A percentile compares a stretch with the other conserved stretches of the same genome.
Evolutionary conservation across 2,888 invertebrate genomes (phyloP).

Genomic region (Pachydiplax longipennis): DNA sequence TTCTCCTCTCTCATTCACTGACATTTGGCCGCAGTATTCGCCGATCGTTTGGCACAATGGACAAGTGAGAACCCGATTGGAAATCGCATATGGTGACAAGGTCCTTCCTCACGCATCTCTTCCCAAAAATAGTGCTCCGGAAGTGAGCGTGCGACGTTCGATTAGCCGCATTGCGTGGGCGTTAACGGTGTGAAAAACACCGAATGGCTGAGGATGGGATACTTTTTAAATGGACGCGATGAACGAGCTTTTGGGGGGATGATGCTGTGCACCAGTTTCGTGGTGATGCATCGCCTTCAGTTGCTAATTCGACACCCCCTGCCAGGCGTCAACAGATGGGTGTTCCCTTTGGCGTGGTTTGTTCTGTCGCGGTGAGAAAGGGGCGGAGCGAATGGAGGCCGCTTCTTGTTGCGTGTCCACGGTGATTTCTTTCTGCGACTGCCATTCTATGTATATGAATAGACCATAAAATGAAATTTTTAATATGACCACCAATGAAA

Average conservation of each 20-base stretch:
- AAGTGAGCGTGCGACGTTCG: neutral
- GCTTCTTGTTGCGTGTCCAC: too few relatives aligned
- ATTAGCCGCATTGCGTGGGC: neutral
- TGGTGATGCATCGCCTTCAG: neutral
- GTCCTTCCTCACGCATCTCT: neutral
- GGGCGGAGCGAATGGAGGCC: neutral
- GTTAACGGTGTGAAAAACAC: neutral
- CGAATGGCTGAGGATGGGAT: neutral
- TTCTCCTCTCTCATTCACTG: neutral
- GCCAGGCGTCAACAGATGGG: neutral
- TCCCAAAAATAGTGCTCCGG: neutral
- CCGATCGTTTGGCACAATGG: neutral
- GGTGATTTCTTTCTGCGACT: too few relatives aligned
- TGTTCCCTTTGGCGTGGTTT: neutral
- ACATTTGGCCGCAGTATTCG: neutral
- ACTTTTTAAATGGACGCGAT: neutral
- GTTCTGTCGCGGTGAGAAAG: neutral
- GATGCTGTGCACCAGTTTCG: neutral
- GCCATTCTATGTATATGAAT: too few relatives aligned
- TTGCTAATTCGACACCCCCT: neutral
- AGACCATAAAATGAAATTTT: too few relatives aligned
- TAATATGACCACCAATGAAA: too few relatives aligned
- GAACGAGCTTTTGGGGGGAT: neutral
- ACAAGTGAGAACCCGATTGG: neutral
- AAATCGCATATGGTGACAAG: neutral